phyloP scores from a whole-genome alignment of 2,888 invertebrate species.

The Lomographa bimaculata region DNA sequence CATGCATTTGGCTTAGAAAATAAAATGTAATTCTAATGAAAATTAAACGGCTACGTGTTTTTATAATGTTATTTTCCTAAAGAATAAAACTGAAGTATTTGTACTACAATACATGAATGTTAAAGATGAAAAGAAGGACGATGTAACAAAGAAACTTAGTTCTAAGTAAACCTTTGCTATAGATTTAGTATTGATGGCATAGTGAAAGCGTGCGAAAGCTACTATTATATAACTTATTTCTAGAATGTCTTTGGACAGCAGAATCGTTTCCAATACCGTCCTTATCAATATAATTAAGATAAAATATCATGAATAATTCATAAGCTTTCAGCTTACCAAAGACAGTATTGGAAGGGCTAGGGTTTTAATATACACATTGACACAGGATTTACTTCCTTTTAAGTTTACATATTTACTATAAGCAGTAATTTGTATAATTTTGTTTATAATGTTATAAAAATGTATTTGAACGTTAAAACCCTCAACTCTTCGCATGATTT shows the following conservation, averaged over 20 bases:
- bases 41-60: slow-evolving; percentile 1
- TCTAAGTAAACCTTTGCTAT: too few relatives aligned
- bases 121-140: slow-evolving; percentile 9
- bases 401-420: too few relatives aligned
- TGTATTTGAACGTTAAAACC: too few relatives aligned
- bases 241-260: slow-evolving; percentile 29
- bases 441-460: too few relatives aligned
- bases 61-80: slow-evolving; percentile 7
- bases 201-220: slow-evolving; percentile 66
- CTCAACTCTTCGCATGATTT: too few relatives aligned
- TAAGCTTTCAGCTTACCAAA: slow-evolving; percentile 13
- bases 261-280: too few relatives aligned
- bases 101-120: neutral
- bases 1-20: slow-evolving; percentile 18
- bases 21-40: neutral
- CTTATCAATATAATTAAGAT: too few relatives aligned
- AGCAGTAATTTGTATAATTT: too few relatives aligned
- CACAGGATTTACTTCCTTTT: too few relatives aligned
- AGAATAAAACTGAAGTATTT: neutral
- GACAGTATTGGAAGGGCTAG: slow-evolving; percentile 8
- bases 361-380: too few relatives aligned
- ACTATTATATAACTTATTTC: slow-evolving; percentile 17
- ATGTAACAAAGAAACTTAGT: slow-evolving; percentile 2
- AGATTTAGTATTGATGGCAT: too few relatives aligned
- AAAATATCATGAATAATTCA: too few relatives aligned